Base-by-base conservation (phyloP, 2,888 invertebrate species). In the Philereme vetulata region DNA sequence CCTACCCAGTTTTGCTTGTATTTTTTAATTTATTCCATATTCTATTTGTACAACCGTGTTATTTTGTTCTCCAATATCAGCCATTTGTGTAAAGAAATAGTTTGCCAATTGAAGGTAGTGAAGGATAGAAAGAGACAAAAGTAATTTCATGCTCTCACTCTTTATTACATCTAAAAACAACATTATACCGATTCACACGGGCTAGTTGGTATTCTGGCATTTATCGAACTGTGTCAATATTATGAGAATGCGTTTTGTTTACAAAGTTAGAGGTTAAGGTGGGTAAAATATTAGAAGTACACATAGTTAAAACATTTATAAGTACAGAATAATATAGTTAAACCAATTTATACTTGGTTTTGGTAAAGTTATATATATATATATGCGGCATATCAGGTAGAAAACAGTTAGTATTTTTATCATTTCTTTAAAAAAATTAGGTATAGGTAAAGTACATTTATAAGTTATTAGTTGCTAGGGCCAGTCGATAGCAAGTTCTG, bases 171-270 rank as follows among this genome's bases (percentile, higher is more conserved):
- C 90, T 90, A 90, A 88, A 67, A 73, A 73, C 74, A 56, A 79
- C 71, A 80, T 80, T 66, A 80, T 75, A 87, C 90, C 91, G 91
- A 92, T 92, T 91, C 91, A 92, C 91, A 92, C 91, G 75, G 90
- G 88, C 90, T 84, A 87, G 80, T 63, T 78, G 75, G 79, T 75
- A 72, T 69, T 72, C 75, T 79, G 75, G 72, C 66, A 60, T 74
- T 10, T 48, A 21, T 65, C 56, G 60, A 54, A 67, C 65, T 71
- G 65, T 70, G 70, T 67, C 60, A 61, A 56, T 61, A 67, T 65
- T 73, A 79, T 82, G 87, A 89, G 88, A 90, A 90, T 88, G 88
- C 88, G 77, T 82, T 75, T 72, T 86, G 77, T 82, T 75, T 71
- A 70, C 62, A 72, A 21, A 21, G 21, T 21, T 21, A 21, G 21